A percentile compares a stretch with the other conserved stretches of the same genome.
phyloP scores from a whole-genome alignment of 2,888 invertebrate species.

The Rhingia rostrata region DNA sequence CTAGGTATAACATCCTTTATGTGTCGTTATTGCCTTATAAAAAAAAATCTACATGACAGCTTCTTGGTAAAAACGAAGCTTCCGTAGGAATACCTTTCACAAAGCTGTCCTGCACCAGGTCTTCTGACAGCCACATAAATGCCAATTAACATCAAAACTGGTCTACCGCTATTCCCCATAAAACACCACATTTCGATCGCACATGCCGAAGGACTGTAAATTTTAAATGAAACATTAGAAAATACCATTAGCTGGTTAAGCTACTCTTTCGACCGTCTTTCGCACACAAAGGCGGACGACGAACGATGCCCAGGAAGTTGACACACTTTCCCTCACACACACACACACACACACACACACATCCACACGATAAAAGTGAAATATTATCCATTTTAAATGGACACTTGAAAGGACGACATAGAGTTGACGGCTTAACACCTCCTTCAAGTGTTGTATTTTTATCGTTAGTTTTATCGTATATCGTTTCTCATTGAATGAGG shows the following conservation, averaged over 20 bases:
- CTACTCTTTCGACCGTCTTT: slow-evolving; percentile 37
- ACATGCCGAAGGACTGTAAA: background rate
- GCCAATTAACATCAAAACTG: slow-evolving; percentile 4
- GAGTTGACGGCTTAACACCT: slow-evolving; percentile 72
- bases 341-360: background rate
- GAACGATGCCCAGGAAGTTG: slow-evolving; percentile 21
- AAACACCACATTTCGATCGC: background rate
- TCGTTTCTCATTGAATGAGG: slow-evolving; percentile 72
- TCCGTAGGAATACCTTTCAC: too few relatives aligned
- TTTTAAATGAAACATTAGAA: slow-evolving; percentile 32
- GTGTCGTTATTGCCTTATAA: too few relatives aligned
- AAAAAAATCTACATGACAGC: too few relatives aligned
- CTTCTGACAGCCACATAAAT: background rate
- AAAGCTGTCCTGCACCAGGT: too few relatives aligned
- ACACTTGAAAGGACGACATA: slow-evolving; percentile 67
- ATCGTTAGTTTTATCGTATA: slow-evolving; percentile 73
- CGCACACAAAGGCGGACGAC: slow-evolving; percentile 19
- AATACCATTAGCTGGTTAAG: slow-evolving; percentile 38
- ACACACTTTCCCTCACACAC: slow-evolving; percentile 29
- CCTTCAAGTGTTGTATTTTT: slow-evolving; percentile 69
- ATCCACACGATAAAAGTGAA: slow-evolving; percentile 45
- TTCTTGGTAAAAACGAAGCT: too few relatives aligned
- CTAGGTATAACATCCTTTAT: too few relatives aligned
- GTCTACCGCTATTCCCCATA: slow-evolving; percentile 1
- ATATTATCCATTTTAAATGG: slow-evolving; percentile 70